A percentile compares a stretch with the other conserved stretches of the same genome.
phyloP scores from a whole-genome alignment of 2,113 vertebrate species.

The Arvicanthis niloticus region DNA sequence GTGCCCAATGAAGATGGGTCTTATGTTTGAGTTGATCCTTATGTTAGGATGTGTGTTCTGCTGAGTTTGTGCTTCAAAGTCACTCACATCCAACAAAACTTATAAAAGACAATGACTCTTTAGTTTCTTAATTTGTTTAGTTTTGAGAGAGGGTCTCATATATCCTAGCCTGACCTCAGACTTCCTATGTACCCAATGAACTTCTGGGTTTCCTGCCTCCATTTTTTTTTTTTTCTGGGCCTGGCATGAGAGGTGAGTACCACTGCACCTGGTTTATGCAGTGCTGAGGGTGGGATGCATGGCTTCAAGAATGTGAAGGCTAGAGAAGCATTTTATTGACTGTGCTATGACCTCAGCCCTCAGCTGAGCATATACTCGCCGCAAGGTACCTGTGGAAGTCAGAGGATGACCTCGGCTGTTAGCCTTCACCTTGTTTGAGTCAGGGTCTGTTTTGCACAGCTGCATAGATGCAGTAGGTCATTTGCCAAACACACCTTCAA shows the following conservation, averaged over 20 bases:
- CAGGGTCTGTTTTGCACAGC: not conserved
- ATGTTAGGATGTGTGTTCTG: not conserved
- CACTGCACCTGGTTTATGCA: not conserved
- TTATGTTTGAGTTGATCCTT: not conserved
- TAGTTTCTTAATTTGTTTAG: not conserved
- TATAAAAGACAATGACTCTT: no score
- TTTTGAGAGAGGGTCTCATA: not conserved
- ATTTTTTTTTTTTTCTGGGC: not conserved
- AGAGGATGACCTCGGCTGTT: not conserved
- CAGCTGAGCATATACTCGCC: no score
- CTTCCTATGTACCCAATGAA: not conserved
- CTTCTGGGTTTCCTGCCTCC: not conserved
- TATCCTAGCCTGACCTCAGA: not conserved
- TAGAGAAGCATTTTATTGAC: not conserved
- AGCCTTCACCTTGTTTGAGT: not conserved
- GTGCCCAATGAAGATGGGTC: not conserved
- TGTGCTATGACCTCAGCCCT: not conserved
- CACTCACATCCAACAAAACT: rapidly evolving
- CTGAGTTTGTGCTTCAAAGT: not conserved
- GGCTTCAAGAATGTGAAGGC: not conserved
- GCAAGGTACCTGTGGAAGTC: not conserved
- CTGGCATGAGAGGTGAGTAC: not conserved
- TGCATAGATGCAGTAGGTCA: not conserved
- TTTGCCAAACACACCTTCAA: no score
- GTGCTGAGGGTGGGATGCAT: not conserved